Percentiles rank a stretch among this genome's conserved stretches.
Conservation (phyloP, 2,888 invertebrate species). For the Protonemura montana region DNA sequence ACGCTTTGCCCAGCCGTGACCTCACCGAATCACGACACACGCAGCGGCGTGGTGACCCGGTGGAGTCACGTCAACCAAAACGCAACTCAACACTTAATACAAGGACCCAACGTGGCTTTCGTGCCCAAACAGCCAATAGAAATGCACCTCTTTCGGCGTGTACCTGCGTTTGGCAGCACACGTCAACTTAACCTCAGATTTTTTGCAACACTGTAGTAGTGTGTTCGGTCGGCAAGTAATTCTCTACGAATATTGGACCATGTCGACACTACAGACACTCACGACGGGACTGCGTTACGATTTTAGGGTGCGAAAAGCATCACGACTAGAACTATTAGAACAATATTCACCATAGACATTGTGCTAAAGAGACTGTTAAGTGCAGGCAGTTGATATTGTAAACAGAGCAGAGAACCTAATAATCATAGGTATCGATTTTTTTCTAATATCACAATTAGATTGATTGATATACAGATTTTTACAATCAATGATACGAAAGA, state of each 20-base stretch:
- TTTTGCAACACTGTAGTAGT: no score
- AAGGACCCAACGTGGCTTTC: no score
- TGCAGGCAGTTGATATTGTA: background rate
- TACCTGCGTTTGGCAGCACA: no score
- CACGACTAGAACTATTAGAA: background rate
- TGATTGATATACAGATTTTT: slow-evolving; percentile 38
- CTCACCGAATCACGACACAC: no score
- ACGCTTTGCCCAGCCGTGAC: no score
- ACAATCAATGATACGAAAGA: slow-evolving; percentile 20
- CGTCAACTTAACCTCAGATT: no score
- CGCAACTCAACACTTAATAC: no score
- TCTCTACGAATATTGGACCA: background rate
- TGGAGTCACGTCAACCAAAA: no score
- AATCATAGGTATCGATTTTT: background rate
- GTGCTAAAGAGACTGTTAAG: background rate
- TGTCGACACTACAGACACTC: background rate
- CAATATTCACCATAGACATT: background rate
- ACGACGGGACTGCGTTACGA: background rate
- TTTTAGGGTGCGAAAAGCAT: background rate
- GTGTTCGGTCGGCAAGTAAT: no score
- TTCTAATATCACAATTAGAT: slow-evolving; percentile 43
- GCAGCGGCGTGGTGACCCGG: no score
- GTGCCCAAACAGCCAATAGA: no score
- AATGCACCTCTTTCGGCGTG: no score
- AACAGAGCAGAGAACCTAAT: background rate